These are phyloP conservation scores for Neofelis nebulosa DNA, from an alignment of 2,113 vertebrate genomes.

Conservation along the genomic window DNA sequence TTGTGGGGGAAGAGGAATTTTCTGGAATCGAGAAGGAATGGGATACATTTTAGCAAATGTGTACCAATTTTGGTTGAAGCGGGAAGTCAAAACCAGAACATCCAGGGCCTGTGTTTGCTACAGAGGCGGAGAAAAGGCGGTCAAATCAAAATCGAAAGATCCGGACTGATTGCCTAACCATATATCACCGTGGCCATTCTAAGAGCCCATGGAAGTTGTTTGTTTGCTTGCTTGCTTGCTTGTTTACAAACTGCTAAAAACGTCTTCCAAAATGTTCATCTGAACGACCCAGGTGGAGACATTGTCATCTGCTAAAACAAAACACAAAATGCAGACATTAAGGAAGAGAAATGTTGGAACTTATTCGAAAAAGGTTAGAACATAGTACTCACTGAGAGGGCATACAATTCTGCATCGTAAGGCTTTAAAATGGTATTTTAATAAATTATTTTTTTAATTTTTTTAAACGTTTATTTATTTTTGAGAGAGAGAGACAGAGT, in stretches of 20 bases:
- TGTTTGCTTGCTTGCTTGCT: too few species aligned
- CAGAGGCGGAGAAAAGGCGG: not conserved
- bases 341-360: not conserved
- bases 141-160: too few species aligned
- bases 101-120: too few species aligned
- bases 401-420: not conserved
- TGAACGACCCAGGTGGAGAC: not conserved
- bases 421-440: not conserved
- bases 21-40: not conserved
- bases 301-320: not conserved
- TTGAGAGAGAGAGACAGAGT: too few species aligned
- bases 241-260: not conserved
- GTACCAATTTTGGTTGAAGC: rapidly evolving
- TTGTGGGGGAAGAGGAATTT: not conserved
- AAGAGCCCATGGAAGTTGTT: not conserved
- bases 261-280: not conserved
- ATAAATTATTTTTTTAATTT: not conserved
- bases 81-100: not conserved
- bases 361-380: not conserved
- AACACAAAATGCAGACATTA: not conserved
- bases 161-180: not conserved
- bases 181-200: too few species aligned
- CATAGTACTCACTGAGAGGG: rapidly evolving
- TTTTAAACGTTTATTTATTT: too few species aligned
- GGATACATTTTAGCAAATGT: not conserved